Conservation (phyloP, 2,888 invertebrate genomes). For the Cantharis flavilabris region DNA sequence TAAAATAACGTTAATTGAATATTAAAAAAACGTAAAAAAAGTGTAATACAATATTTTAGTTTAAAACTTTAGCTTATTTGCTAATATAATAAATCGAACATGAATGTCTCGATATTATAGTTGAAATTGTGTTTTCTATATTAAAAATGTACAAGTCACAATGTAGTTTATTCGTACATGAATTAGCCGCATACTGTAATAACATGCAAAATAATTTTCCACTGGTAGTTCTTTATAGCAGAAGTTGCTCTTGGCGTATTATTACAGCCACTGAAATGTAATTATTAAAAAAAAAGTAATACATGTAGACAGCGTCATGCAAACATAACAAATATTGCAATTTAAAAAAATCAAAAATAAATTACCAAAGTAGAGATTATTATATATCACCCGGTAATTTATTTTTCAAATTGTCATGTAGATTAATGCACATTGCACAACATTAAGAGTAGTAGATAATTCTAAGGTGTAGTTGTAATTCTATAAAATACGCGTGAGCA, state of each 20-base stretch:
- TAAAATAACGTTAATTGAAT: not conserved
- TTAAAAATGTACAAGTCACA: not conserved
- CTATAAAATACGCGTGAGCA: conserved; percentile 24
- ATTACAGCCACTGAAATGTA: conserved; percentile 33
- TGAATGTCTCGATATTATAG: not conserved
- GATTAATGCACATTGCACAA: not conserved
- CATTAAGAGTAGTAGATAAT: conserved; percentile 6
- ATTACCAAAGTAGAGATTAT: conserved; percentile 27
- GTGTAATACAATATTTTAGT: not conserved
- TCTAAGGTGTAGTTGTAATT: conserved; percentile 2
- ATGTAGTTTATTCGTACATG: not conserved
- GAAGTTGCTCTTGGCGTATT: conserved; percentile 25
- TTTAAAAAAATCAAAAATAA: conserved; percentile 6
- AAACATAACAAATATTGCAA: conserved; percentile 9
- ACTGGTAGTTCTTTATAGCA: conserved; percentile 31
- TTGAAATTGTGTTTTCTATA: not conserved
- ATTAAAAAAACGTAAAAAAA: not conserved
- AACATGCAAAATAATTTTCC: conserved; percentile 8
- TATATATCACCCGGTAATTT: conserved; percentile 16
- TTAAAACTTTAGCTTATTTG: not conserved
- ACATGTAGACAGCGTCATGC: conserved; percentile 6
- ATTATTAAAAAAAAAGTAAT: conserved; percentile 19
- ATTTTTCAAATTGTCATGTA: not conserved
- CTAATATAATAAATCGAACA: not conserved
- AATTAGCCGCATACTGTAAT: not conserved